A percentile compares a stretch with the other conserved stretches of the same genome.
Evolutionary conservation across 2,113 vertebrate species (phyloP).

Genomic region (Acinonyx jubatus): DNA sequence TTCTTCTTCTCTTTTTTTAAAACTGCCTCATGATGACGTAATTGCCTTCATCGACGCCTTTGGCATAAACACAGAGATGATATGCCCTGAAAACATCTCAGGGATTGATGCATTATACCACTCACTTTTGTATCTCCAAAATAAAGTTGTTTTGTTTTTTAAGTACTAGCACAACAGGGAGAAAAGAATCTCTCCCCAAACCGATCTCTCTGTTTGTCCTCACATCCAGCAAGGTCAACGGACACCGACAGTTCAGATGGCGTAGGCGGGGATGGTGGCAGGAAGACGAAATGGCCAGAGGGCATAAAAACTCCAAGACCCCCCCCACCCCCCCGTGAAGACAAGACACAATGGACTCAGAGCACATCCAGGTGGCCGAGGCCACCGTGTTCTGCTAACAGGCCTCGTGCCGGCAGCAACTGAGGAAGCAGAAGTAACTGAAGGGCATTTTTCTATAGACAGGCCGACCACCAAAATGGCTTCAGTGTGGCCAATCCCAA

Average conservation of each 20-base stretch:
- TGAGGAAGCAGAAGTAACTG: neutral
- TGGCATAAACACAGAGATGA: neutral
- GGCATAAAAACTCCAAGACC: neutral
- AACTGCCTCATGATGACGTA: neutral
- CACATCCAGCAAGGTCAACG: neutral
- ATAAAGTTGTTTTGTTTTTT: neutral
- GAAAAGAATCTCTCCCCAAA: neutral
- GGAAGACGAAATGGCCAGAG: neutral
- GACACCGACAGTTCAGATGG: neutral
- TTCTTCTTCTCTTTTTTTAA: no score
- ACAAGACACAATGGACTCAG: neutral
- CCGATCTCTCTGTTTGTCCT: neutral
- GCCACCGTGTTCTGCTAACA: neutral
- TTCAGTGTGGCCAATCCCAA: neutral
- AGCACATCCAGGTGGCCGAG: neutral
- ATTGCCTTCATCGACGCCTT: neutral
- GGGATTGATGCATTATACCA: neutral
- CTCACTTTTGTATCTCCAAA: neutral
- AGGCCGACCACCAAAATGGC: neutral
- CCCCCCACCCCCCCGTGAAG: neutral
- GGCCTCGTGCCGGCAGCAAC: neutral
- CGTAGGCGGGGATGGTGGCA: rapidly evolving
- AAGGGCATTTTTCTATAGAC: neutral
- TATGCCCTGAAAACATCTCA: neutral
- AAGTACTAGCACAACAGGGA: neutral